Base-by-base conservation (phyloP, 1,140 invertebrate species). In the Panulirus ornatus region DNA sequence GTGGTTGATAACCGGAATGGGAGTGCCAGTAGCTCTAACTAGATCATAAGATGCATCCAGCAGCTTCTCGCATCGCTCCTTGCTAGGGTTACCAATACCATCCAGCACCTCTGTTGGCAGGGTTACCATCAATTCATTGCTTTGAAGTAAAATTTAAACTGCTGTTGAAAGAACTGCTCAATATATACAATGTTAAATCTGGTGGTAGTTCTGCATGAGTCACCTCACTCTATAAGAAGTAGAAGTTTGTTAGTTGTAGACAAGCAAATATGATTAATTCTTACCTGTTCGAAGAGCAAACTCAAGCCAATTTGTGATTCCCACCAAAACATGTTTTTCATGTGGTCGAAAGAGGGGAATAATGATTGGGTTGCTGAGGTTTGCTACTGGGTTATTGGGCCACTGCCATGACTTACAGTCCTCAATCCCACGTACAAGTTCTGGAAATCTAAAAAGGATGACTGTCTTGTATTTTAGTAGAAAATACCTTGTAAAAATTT, bases 271-370 rank as follows among this genome's bases (percentile, higher is more conserved):
- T 73, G 9, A 0, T 30, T 5, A 81, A 36, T 34, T 27, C 73
- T 30, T 40, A 78, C 84, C 84, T 40, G 36, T 78, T 42, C 84
- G 47, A 1, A 86, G 73, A 0, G 84, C 84, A 38, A 86, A 36
- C n/a, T 86, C 71, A 0, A 86, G 71, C 84, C 84, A 86, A 36
- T 86, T 86, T 22, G 84, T 78, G 19, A 86, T 27, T 34, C 30
- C 36, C 8, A 86, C 51, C 42, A 58, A 38, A 38, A 86, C 36
- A 27, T 76, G 30, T 78, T 2, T 34, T 1, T 86, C 30, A n/a
- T 86, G 71, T 22, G 84, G 73, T 40, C 84, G 66, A 38, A 86
- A 86, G 22, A 86, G 44, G 8, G 84, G 47, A 54, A 86, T 71
- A 40, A 86, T 76, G 9, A 86, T 54, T 16, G 84, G 84, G 8